Base-by-base conservation (phyloP, 1,140 invertebrate species). In the Tetragonula clypearis region DNA sequence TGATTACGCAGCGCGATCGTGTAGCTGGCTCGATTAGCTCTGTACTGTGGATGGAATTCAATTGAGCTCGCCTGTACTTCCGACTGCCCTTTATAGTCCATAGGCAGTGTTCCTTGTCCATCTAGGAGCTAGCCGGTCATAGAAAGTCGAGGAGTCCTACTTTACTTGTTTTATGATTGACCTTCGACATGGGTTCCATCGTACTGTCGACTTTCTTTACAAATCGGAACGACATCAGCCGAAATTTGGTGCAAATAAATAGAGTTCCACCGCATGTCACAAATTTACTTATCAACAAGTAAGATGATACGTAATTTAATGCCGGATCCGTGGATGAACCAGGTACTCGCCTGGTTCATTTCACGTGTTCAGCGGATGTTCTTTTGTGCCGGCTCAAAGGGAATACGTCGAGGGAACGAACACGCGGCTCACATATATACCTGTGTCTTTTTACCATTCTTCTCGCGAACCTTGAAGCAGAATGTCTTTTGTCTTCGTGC, bases 351-450 rank as follows among this genome's bases (percentile, higher is more conserved):
- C 53, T 49, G 41, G 85, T 69, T 82, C 66, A 85, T 84, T 90
- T 87, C 60, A 75, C 65, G 60, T 77, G 79, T 55, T 71, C 49
- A 41, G 69, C 62, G 15, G 41, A 35, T 56, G 19, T 80, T 65
- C 73, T 89, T 49, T 86, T 82, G 87, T 88, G 49, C 60, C 41
- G 53, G 58, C 49, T 86, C 85, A 86, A 89, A 89, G 88, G 88
- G 78, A 82, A 86, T 81, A 86, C 80, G 79, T 41, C n/a, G 78
- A 83, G 76, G 85, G 65, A 75, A 68, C 41, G 65, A 75, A 68
- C 8, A 76, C 49, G 68, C n/a, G 17, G 53, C 79, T 23, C 60
- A 15, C 73, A 82, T 65, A 56, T 65, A 72, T 21, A 49, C 60
- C 4, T n/a, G 60, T 72, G 66, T 75, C 69, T 79, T 65, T 83